Evolutionary conservation across 2,797 vertebrate genomes (phyloP).

Genomic region (Diglossa cyanea): DNA sequence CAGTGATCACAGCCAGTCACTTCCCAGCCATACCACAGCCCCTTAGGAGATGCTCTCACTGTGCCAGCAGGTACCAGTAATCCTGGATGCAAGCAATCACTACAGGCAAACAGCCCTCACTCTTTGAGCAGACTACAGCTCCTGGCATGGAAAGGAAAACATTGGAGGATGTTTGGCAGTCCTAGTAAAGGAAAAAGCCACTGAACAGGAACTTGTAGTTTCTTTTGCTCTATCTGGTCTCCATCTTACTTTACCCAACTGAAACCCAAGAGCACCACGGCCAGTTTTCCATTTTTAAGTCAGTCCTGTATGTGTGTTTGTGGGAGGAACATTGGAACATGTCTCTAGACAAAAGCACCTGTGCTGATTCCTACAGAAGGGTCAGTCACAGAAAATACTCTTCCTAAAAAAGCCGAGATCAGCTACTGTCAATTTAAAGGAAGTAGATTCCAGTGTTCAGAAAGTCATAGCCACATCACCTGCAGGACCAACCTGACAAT

Average conservation of each 20-base stretch:
- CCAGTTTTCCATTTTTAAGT: background rate
- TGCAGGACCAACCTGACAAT: background rate
- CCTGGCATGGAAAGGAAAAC: background rate
- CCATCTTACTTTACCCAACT: background rate
- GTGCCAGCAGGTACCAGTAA: background rate
- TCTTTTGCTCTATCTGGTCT: background rate
- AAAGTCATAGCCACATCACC: background rate
- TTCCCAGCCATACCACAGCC: background rate
- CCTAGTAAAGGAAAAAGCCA: background rate
- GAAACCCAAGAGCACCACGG: background rate
- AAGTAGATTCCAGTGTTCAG: background rate
- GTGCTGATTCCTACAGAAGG: background rate
- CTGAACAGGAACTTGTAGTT: background rate
- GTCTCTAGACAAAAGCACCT: background rate
- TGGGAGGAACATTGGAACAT: rapidly evolving
- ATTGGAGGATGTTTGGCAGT: background rate
- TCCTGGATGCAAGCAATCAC: background rate
- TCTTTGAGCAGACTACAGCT: background rate
- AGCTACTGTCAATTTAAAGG: background rate
- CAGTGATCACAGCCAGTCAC: background rate
- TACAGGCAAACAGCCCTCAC: background rate
- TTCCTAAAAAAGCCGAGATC: background rate
- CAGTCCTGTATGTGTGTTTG: background rate
- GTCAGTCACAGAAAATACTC: background rate
- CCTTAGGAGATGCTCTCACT: background rate